Evolutionary conservation across 2,888 invertebrate genomes (phyloP).

Genomic region (Chloroclystis v-ata): DNA sequence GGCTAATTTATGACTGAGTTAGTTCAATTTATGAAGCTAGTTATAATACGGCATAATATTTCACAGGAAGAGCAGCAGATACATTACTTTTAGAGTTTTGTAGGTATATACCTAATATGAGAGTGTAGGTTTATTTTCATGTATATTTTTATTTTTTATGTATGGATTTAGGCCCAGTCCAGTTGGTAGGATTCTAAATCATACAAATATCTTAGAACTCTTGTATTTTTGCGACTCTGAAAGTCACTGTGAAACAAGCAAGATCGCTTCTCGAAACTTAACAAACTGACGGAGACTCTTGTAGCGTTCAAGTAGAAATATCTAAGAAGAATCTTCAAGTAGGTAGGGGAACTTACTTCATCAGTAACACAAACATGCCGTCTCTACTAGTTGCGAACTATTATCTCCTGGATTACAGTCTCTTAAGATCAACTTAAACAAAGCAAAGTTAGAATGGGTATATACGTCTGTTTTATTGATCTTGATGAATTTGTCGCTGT

Average conservation of each 20-base stretch:
- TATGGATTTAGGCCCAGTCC: too few species aligned
- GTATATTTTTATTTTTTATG: too few species aligned
- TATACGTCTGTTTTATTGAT: slow-evolving; percentile 33
- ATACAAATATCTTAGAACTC: too few species aligned
- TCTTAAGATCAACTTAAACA: slow-evolving; percentile 49
- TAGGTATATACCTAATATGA: too few species aligned
- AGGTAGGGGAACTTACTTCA: slow-evolving; percentile 50
- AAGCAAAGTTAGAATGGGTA: slow-evolving; percentile 35
- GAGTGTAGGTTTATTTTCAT: too few species aligned
- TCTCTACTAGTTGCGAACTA: slow-evolving; percentile 61
- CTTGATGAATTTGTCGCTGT: slow-evolving; percentile 15
- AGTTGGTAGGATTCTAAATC: too few species aligned
- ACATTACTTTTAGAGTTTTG: too few species aligned
- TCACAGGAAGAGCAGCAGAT: too few species aligned
- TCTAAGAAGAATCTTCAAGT: slow-evolving; percentile 56
- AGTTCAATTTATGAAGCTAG: too few species aligned
- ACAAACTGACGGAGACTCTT: slow-evolving; percentile 25
- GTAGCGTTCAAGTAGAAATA: slow-evolving; percentile 43
- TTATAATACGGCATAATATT: too few species aligned
- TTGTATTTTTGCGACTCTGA: too few species aligned
- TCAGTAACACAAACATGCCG: slow-evolving; percentile 62
- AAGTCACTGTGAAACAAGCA: not conserved
- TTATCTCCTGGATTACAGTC: slow-evolving; percentile 62
- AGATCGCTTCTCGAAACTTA: not conserved
- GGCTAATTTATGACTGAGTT: not conserved